phyloP scores from a whole-genome alignment of 2,888 invertebrate genomes.

The Pollenia labialis region DNA sequence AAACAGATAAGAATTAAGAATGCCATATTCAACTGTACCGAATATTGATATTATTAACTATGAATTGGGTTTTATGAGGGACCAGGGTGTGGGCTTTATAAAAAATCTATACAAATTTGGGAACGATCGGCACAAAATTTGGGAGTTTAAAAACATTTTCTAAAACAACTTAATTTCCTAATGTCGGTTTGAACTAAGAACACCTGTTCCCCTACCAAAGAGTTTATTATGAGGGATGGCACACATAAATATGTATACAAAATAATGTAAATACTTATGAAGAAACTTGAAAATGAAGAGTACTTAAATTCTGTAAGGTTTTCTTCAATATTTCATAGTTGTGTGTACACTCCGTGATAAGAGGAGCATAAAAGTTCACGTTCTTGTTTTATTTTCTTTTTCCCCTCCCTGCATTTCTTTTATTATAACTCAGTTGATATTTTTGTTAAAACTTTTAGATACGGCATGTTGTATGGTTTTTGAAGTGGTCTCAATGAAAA shows the following conservation, averaged over 20 bases:
- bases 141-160: no score
- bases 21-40: no score
- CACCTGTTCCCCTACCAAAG: background rate
- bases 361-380: constrained; percentile 7
- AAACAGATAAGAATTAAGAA: no score
- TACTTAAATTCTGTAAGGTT: constrained; percentile 48
- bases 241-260: background rate
- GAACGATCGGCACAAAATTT: no score
- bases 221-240: constrained; percentile 7
- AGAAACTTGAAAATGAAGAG: constrained; percentile 50
- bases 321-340: constrained; percentile 16
- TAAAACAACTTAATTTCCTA: background rate
- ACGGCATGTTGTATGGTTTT: constrained; percentile 70
- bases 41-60: no score
- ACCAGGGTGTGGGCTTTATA: no score
- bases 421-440: constrained; percentile 61
- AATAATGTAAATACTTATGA: constrained; percentile 15
- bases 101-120: no score
- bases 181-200: background rate
- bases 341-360: background rate
- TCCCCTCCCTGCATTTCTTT: constrained; percentile 1
- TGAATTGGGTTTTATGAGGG: no score
- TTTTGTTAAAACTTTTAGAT: constrained; percentile 66
- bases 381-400: background rate
- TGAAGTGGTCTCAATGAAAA: constrained; percentile 67